Evolutionary conservation across 2,888 invertebrate genomes (phyloP).

Genomic region (Dysmachus trigonus): DNA sequence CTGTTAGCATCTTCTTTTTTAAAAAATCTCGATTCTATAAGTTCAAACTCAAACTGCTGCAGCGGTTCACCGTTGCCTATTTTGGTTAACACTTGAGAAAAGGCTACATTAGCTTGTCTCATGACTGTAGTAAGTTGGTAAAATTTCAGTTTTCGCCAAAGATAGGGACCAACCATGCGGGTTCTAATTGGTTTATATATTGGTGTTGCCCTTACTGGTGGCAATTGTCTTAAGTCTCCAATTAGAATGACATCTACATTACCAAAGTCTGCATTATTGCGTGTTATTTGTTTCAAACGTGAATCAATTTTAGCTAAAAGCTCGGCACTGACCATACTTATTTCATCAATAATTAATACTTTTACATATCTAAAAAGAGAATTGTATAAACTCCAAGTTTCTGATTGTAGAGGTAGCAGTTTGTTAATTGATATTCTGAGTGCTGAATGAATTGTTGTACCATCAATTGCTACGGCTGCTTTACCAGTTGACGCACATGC

Average conservation of each 20-base stretch:
- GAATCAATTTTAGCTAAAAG: constrained; percentile 55
- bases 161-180: constrained; percentile 13
- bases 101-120: background rate
- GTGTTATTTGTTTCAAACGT: constrained; percentile 58
- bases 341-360: constrained; percentile 59
- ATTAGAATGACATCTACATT: constrained; percentile 49
- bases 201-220: constrained; percentile 53
- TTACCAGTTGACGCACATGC: constrained; percentile 60
- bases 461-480: constrained; percentile 60
- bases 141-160: constrained; percentile 29
- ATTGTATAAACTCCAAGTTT: constrained; percentile 50
- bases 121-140: background rate
- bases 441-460: constrained; percentile 60
- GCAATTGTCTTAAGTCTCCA: constrained; percentile 51
- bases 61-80: background rate
- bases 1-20: background rate
- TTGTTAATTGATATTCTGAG: constrained; percentile 53
- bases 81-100: background rate
- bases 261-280: constrained; percentile 55
- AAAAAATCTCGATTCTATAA: background rate
- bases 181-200: constrained; percentile 49
- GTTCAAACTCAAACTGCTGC: rapidly evolving
- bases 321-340: constrained; percentile 58
- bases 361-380: constrained; percentile 54
- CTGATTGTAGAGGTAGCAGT: constrained; percentile 51